Conservation (phyloP, 2,797 vertebrate species). For the Sebastes paucispinis region DNA sequence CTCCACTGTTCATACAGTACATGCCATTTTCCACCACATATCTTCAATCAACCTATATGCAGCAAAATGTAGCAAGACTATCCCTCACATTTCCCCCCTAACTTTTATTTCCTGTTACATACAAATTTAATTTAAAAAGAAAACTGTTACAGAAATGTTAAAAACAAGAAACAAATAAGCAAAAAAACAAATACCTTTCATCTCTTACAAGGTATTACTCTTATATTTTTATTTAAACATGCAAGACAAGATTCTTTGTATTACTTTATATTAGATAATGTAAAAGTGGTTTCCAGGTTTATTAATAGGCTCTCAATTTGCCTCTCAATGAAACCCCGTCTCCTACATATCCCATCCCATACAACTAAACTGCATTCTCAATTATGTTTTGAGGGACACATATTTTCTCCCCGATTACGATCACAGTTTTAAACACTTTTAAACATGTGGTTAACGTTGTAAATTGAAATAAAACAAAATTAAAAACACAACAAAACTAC, state of each 20-base stretch:
- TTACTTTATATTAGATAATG: not conserved
- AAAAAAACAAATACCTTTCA: not conserved
- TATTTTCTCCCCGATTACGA: not conserved
- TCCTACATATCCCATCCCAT: too few relatives aligned
- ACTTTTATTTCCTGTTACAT: not conserved
- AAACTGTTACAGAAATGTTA: not conserved
- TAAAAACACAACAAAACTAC: too few relatives aligned
- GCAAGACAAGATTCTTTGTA: not conserved
- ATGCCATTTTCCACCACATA: not conserved
- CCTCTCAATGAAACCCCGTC: not conserved
- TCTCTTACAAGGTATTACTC: not conserved
- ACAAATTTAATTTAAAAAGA: not conserved
- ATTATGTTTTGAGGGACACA: too few relatives aligned
- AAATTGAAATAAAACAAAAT: too few relatives aligned
- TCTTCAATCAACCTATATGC: not conserved
- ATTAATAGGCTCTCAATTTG: not conserved
- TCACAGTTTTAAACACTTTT: not conserved
- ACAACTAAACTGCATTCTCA: too few relatives aligned
- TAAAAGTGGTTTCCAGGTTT: not conserved
- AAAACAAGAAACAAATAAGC: not conserved
- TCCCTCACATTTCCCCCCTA: not conserved
- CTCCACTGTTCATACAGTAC: too few relatives aligned
- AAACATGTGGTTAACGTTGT: too few relatives aligned
- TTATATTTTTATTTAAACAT: not conserved
- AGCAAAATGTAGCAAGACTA: not conserved